phyloP scores from a whole-genome alignment of 1,140 invertebrate species.

The Trachelipus rathkii region DNA sequence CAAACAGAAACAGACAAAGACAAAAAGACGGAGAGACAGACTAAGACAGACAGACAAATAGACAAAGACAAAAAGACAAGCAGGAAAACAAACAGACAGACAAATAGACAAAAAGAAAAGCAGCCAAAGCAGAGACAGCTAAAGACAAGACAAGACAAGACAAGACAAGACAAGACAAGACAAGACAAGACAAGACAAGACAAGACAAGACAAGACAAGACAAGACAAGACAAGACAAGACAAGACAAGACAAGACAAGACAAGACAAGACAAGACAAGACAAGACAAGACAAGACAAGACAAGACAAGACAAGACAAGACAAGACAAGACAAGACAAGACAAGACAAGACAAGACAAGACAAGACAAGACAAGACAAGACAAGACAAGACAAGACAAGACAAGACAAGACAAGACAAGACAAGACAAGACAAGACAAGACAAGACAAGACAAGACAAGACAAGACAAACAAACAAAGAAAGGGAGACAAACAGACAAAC shows the following conservation, averaged over 20 bases:
- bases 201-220: constrained; percentile 20
- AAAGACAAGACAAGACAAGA: constrained; percentile 16
- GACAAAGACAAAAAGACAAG: no score
- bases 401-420: constrained; percentile 20
- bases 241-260: constrained; percentile 16
- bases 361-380: constrained; percentile 20
- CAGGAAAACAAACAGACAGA: no score
- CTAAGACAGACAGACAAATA: not conserved
- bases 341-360: constrained; percentile 19
- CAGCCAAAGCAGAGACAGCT: not conserved
- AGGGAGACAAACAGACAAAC: no score
- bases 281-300: constrained; percentile 21
- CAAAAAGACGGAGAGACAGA: not conserved
- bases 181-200: constrained; percentile 19
- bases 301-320: constrained; percentile 21
- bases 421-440: constrained; percentile 22
- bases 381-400: constrained; percentile 20
- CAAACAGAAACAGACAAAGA: no score
- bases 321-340: constrained; percentile 20
- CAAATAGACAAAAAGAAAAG: no score
- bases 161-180: constrained; percentile 20
- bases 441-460: constrained; percentile 24
- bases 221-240: constrained; percentile 20
- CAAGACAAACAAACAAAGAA: no score
- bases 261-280: constrained; percentile 20